phyloP scores from a whole-genome alignment of 2,888 invertebrate species.

The Tipula lateralis region DNA sequence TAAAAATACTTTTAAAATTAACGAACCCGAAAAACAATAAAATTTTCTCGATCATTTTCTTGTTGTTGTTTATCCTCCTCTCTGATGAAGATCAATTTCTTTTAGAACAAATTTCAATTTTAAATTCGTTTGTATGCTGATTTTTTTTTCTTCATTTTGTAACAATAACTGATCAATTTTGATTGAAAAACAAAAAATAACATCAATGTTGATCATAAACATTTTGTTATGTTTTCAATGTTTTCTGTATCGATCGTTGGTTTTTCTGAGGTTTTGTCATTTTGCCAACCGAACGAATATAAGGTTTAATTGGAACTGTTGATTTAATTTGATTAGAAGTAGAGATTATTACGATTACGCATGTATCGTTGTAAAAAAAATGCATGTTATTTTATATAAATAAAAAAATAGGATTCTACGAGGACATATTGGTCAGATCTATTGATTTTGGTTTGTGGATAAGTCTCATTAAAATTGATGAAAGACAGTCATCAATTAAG shows the following conservation, averaged over 20 bases:
- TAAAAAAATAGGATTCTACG: background rate
- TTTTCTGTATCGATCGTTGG: background rate
- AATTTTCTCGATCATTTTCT: background rate
- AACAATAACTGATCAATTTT: slow-evolving; percentile 19
- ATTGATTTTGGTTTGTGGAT: background rate
- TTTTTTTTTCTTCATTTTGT: background rate
- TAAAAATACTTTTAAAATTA: background rate
- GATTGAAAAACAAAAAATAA: background rate
- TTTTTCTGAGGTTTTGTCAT: background rate
- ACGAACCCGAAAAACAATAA: background rate
- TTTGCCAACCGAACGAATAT: background rate
- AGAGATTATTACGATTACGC: background rate
- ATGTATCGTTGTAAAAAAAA: background rate
- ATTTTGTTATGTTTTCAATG: background rate
- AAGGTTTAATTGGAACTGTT: background rate
- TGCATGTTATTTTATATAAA: background rate
- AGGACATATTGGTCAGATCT: background rate
- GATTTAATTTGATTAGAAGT: background rate
- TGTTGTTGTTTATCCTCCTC: background rate
- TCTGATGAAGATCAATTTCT: slow-evolving; percentile 11
- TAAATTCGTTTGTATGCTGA: slow-evolving; percentile 24
- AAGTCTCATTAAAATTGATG: background rate
- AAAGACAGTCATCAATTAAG: background rate
- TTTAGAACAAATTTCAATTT: background rate
- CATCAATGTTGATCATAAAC: slow-evolving; percentile 6